Evolutionary conservation across 1,140 invertebrate genomes (phyloP), one percentile per base, ranked within the genome.

Genomic region (Mamestra configurata): DNA sequence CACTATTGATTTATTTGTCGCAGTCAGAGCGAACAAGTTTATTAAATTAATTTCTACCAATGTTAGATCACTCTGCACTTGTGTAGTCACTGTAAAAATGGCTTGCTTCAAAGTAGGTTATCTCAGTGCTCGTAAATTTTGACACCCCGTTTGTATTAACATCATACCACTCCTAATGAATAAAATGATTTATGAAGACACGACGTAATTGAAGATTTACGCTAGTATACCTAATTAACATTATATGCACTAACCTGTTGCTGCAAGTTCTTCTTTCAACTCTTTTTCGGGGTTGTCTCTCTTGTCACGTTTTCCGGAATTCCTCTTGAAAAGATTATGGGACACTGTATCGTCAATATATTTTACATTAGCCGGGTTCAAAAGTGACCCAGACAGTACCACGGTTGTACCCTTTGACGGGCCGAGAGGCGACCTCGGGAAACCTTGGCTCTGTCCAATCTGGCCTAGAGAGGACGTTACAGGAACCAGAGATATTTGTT

Each of bases 291-390:
- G 93, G 76, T 96, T 95, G 57, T 94, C 95, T 85, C 95, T 94
- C 83, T 95, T 96, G 83, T 95, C 93, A 31, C 93, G 89, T 40
- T 89, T 86, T 31, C 2, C 27, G 22, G 95, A 94, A 79, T 96
- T 88, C 49, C 96, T 92, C 84, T 96, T 96, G 79, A 96, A 96
- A 27, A 96, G 83, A 51, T 92, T 93, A 79, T 96, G 96, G 27
- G 83, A 87, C 0, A 92, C 89, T 22, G 94, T 91, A 31, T 95
- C 95, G 71, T 96, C 96, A 27, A 96, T 95, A 77, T 96, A 96
- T 87, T 96, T 96, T 0, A 96, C 94, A 83, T 96, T 96, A 76
- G 95, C 87, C 72, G 96, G 96, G 89, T 96, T 91, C 6, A 94
- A 64, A 35, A 95, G 81, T 2, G 93, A 94, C 13, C 94, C 90